Conservation (phyloP, 2,113 vertebrate genomes). For the Thinocorus orbignyianus region DNA sequence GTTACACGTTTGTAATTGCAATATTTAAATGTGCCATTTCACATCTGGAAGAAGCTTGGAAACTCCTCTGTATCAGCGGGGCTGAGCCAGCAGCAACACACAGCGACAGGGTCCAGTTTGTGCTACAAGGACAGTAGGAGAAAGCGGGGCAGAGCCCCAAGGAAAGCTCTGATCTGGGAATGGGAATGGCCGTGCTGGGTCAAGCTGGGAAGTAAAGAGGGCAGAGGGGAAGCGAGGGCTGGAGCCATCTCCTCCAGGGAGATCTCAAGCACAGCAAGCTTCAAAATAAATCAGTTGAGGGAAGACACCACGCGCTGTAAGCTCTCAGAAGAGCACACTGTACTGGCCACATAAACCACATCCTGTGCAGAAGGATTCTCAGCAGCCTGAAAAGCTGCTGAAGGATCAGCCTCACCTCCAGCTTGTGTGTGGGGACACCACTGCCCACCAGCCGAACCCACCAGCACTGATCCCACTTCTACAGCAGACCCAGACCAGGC, state of each 20-base stretch:
- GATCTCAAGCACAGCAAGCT: not conserved
- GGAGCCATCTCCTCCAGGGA: not conserved
- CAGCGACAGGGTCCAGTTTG: not conserved
- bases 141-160: not conserved
- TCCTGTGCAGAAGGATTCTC: not conserved
- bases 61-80: not conserved
- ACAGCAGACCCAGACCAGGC: not conserved
- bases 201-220: not conserved
- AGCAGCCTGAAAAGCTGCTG: not conserved
- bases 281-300: not conserved
- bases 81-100: not conserved
- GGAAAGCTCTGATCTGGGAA: not conserved
- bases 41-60: conserved; percentile 46
- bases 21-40: conserved; percentile 60
- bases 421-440: accelerated
- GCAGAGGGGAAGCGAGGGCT: not conserved
- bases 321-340: accelerated
- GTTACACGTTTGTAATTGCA: conserved; percentile 69
- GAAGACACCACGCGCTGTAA: not conserved
- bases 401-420: not conserved
- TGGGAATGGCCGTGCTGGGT: not conserved
- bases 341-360: not conserved
- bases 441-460: not conserved
- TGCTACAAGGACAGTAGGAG: not conserved
- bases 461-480: not conserved